A percentile compares a stretch with the other conserved stretches of the same genome.
Evolutionary conservation across 2,113 vertebrate species (phyloP).

Genomic region (Emydocephalus ijimae): DNA sequence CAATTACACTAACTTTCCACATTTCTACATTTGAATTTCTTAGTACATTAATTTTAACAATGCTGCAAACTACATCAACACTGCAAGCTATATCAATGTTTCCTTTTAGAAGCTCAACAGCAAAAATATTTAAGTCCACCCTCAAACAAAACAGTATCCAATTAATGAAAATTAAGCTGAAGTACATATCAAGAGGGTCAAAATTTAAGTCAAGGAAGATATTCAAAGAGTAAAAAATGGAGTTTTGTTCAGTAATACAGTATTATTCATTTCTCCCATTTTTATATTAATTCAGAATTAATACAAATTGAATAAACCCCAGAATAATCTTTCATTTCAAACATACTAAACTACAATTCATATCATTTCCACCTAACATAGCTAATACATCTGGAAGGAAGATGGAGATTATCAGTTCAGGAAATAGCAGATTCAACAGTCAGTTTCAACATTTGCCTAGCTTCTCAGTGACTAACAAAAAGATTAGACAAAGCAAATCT

Average conservation of each 20-base stretch:
- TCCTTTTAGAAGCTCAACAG: not conserved
- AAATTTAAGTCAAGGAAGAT: not conserved
- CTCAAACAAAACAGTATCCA: not conserved
- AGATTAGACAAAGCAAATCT: not conserved
- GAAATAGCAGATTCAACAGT: not conserved
- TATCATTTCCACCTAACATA: not conserved
- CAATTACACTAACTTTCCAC: no score
- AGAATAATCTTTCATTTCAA: not conserved
- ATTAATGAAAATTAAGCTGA: not conserved
- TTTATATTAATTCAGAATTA: not conserved
- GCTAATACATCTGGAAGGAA: not conserved
- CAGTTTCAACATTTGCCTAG: not conserved
- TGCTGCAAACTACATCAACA: not conserved
- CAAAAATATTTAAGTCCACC: not conserved
- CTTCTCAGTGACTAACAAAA: not conserved
- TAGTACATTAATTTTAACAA: not conserved
- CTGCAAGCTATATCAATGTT: not conserved
- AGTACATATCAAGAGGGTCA: not conserved
- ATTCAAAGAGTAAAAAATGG: not conserved
- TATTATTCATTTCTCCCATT: not conserved
- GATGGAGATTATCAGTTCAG: not conserved
- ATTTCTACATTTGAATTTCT: not conserved
- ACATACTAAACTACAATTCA: not conserved
- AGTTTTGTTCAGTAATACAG: not conserved
- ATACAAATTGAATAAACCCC: not conserved